Evolutionary conservation across 2,797 vertebrate species (phyloP), one percentile per base, ranked within the genome.

Genomic region (Hapalemur alaotrensis): DNA sequence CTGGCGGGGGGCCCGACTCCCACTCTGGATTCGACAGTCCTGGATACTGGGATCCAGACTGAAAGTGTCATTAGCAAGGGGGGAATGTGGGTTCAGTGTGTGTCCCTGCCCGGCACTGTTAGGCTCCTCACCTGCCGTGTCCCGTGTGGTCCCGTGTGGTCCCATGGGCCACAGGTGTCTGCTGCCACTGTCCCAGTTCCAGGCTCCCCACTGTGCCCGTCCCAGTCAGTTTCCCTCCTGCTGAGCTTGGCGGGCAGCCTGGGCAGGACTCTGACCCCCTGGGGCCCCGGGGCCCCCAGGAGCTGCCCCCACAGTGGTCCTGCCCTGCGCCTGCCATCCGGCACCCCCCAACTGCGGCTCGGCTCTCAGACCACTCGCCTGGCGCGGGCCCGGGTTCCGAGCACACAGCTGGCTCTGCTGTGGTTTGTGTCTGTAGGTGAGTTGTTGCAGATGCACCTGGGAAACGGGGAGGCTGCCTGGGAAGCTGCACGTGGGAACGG

Each of bases 181-280:
- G 1, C 25, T 79, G 10, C 54, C 22, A 11, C 63, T 50, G 41
- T 32, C 50, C 61, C 20, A 9, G 50, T 41, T 82, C 14, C 48
- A 22, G 43, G 48, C 52, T 57, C 14, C 50, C 38, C 38, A 4
- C 67, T 69, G 72, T 38, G 78, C 20, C 15, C 50, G 1, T 63
- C 79, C 43, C n/a, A 20, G 3, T 41, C 35, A 22, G 35, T 86
- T 83, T 76, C n/a, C 38, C 18, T 86, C 79, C 25, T 57, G 43
- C 93, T 46, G 61, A 85, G 83, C 81, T n/a, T n/a, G 79, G 28
- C 8, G 32, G 20, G 89, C 79, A 73, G 41, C 54, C 82, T 57
- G 52, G 32, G 25, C 7, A 50, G 86, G 14, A 32, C 35, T 54
- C 13, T 9, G 43, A 50, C 65, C 41, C 30, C 0, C 35, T 0